Base-by-base conservation (phyloP, 2,113 vertebrate genomes). In the Pungitius pungitius region DNA sequence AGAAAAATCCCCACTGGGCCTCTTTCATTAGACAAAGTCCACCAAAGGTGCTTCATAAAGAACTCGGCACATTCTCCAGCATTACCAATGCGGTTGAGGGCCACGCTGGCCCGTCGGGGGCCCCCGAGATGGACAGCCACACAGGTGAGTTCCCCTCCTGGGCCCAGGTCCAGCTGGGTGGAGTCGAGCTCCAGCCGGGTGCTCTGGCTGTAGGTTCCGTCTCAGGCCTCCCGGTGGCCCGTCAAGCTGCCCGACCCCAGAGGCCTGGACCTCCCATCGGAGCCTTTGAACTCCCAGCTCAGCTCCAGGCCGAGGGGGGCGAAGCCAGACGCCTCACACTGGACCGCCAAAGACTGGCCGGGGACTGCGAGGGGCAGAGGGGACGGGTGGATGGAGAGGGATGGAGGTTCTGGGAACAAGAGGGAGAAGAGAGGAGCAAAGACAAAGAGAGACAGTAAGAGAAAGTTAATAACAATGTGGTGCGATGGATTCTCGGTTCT, bases 151-250 rank as follows among this genome's bases (percentile, higher is more conserved):
- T 93, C 86, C 0, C 90, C 92, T 0, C 95, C 94, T 0, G 92
- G 91, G 37, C 92, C 94, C 69, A 92, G 86, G 30, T 87, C 68
- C 7, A 78, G 22, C 0, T 65, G 91, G 6, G 81, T 69, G 0
- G 88, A 63, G 43, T 91, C 73, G 0, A 93, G 85, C 73, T 88
- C 89, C 73, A 95, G 89, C 2, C 85, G 85, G 24, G 69, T 89
- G 6, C 78, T 93, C 78, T 96, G 90, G 78, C 93, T 93, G 77
- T 84, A 92, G 37, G 96, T 96, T 62, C 95, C 94, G 0, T 96
- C 94, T 0, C 87, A 87, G 20, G 94, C 93, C 86, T 91, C 91
- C 54, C 81, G 3, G 89, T 95, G 91, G 2, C 93, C 90, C 0
- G 94, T 93, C 13, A 94, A 59, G 64, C 93, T 93, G 12, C 66